Evolutionary conservation across 2,797 vertebrate species (phyloP).

Genomic region (Sphenodon punctatus): DNA sequence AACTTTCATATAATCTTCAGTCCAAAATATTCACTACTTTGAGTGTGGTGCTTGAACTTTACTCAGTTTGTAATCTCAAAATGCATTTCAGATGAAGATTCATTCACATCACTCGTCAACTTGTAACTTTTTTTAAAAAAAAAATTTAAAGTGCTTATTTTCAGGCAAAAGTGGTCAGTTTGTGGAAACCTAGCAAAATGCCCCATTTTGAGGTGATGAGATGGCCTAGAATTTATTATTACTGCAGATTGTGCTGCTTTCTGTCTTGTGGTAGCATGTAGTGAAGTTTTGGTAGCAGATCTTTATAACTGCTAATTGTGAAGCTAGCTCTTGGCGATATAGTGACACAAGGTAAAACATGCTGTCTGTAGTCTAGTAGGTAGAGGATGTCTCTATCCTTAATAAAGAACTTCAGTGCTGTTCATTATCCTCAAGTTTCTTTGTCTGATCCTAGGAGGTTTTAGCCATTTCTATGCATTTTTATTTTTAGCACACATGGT

Average conservation of each 20-base stretch:
- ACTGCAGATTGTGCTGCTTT: neutral
- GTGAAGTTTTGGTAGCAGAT: fast-evolving
- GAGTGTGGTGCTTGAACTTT: neutral
- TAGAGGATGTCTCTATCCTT: fast-evolving
- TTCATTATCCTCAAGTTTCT: too few relatives aligned
- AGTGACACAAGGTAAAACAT: fast-evolving
- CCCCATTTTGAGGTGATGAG: neutral
- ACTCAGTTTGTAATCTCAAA: neutral
- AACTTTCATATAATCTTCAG: neutral
- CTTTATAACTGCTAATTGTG: too few relatives aligned
- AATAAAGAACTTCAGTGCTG: neutral
- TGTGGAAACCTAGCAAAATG: neutral
- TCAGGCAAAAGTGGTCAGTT: neutral
- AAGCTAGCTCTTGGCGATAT: fast-evolving
- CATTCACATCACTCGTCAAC: too few relatives aligned
- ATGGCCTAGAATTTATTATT: neutral
- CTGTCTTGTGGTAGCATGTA: fast-evolving
- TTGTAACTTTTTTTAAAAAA: too few relatives aligned
- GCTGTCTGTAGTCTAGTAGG: neutral
- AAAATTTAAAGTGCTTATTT: neutral
- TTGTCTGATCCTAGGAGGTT: too few relatives aligned
- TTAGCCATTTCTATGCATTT: neutral
- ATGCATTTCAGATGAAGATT: neutral
- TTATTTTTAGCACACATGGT: neutral
- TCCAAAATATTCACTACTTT: neutral